Percentiles rank a stretch among this genome's conserved stretches.
These are phyloP conservation scores for Stegodyphus dumicola DNA, from an alignment of 1,140 invertebrate genomes.

Conservation along the genomic window DNA sequence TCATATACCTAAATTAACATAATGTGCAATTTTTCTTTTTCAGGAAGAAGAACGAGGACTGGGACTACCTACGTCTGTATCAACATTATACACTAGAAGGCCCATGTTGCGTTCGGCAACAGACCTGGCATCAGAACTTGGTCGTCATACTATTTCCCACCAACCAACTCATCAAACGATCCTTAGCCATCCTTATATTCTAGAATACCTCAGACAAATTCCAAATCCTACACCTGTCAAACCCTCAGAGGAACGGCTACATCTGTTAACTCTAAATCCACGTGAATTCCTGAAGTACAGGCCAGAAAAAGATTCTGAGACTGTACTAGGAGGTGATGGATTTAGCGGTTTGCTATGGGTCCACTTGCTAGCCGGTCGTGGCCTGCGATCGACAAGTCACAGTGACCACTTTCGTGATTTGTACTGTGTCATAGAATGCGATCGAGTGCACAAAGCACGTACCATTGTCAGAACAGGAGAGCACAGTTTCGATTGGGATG, in stretches of 20 bases:
- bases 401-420: constrained; percentile 76
- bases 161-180: constrained; percentile 32
- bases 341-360: constrained; percentile 64
- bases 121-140: constrained; percentile 39
- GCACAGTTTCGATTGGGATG: constrained; percentile 98
- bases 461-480: constrained; percentile 98
- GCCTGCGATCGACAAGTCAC: constrained; percentile 57
- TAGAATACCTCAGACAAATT: constrained; percentile 66
- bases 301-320: constrained; percentile 59
- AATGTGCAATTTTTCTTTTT: neutral
- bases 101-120: constrained; percentile 50
- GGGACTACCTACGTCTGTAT: constrained; percentile 34
- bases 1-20: neutral
- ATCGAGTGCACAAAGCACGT: constrained; percentile 95
- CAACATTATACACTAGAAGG: constrained; percentile 47
- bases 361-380: constrained; percentile 64
- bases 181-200: constrained; percentile 62
- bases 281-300: constrained; percentile 63
- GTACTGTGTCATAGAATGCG: constrained; percentile 97
- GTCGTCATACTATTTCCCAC: constrained; percentile 47
- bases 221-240: constrained; percentile 79
- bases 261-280: constrained; percentile 62
- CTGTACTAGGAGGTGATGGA: constrained; percentile 51
- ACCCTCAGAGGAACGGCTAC: constrained; percentile 62
- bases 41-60: constrained; percentile 50